Evolutionary conservation across 1,140 invertebrate genomes (phyloP).

Genomic region (Drosophila hydei): DNA sequence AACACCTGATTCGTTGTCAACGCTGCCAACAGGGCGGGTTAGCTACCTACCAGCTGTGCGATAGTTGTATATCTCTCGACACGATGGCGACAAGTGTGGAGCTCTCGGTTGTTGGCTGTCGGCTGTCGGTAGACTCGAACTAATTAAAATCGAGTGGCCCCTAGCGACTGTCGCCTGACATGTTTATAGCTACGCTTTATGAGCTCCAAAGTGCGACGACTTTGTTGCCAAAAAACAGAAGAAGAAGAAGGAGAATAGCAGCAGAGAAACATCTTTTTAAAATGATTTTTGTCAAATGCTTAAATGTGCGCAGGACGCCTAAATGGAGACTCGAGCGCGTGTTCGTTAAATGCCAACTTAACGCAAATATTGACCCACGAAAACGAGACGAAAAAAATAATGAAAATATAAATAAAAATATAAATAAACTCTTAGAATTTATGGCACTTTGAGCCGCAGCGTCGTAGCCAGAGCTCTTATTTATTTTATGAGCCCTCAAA

Average conservation of each 20-base stretch:
- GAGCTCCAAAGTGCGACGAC: constrained; percentile 36
- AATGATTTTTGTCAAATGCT: constrained; percentile 74
- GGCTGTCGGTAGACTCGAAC: constrained; percentile 22
- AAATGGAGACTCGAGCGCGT: constrained; percentile 10
- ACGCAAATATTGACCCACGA: constrained; percentile 76
- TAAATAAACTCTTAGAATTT: constrained; percentile 80
- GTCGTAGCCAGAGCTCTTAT: constrained; percentile 44
- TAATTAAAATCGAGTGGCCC: constrained; percentile 55
- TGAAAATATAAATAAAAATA: constrained; percentile 46
- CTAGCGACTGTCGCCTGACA: constrained; percentile 18
- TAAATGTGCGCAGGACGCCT: constrained; percentile 44
- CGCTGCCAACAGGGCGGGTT: constrained; percentile 40
- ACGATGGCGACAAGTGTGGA: constrained; percentile 51
- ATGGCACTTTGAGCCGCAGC: constrained; percentile 55
- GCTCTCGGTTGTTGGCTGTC: constrained; percentile 10
- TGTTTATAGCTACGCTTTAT: constrained; percentile 58
- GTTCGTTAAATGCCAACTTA: constrained; percentile 54
- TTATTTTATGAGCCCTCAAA: constrained; percentile 67
- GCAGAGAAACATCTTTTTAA: too few species aligned
- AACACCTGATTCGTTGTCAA: constrained; percentile 72
- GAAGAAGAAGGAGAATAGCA: constrained; percentile 4
- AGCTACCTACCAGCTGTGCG: constrained; percentile 1
- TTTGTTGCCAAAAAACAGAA: constrained; percentile 52
- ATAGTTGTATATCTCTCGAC: constrained; percentile 4
- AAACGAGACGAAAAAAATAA: constrained; percentile 1